Base-by-base conservation (phyloP, 2,888 invertebrate genomes). In the Oscheius sp. region DNA sequence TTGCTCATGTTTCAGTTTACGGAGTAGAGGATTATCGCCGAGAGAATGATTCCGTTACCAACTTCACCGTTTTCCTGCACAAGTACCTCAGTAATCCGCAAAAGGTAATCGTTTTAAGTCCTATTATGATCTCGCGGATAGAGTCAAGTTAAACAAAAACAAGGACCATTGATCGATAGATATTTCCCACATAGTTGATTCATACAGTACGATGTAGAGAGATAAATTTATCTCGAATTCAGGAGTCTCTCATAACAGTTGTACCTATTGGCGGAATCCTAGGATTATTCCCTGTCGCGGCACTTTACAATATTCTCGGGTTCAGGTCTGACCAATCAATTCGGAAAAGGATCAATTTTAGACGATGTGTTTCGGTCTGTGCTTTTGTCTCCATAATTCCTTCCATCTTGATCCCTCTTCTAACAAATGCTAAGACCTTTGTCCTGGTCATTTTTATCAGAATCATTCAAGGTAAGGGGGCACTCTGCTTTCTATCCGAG, bases 321-420 rank as follows among this genome's bases (percentile, higher is more conserved):
- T 73, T 73, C 55, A 73, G 73, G 73, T 73, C 7, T 21, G 21
- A 21, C 21, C 21, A 21, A 32, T 33, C 5, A 32, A 53, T 53
- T 4, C 4, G 11, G 35, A 58, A 58, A 11, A 58, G 11, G n/a
- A 5, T 32, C 29, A 13, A n/a, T 29, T 77, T 65, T 73, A 81
- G 83, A 71, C 74, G 83, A 58, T 80, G 79, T 58, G 77, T 83
- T 53, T 76, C 76, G 21, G 74, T 80, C 68, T 80, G 79, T 50
- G 78, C 79, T 1, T 37, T 79, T 29, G 73, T 83, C n/a, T 77
- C 77, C 48, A 76, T 81, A 0, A 66, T 81, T 35, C 81, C 83
- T 0, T 77, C 81, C 0, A n/a, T 81, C 4, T 74, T 79, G 29
- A 75, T 80, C 35, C 83, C 83, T 2, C 72, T 76, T n/a, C 75